Conservation (phyloP, 2,888 invertebrate genomes). For the Pristionchus japonicus region DNA sequence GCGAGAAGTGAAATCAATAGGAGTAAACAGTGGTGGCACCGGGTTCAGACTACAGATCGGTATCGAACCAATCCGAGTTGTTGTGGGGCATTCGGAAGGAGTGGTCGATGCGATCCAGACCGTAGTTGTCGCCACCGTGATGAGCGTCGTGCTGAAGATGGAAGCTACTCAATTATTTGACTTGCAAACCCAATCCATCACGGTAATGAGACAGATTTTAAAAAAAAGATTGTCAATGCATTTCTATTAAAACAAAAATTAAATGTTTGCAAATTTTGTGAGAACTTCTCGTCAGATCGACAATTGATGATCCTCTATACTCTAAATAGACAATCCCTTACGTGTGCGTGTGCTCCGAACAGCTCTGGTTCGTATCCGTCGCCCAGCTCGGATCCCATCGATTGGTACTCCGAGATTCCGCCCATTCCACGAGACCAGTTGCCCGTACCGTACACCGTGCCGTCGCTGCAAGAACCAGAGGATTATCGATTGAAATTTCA, state of each 20-base stretch:
- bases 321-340: no score
- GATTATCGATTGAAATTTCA: background rate
- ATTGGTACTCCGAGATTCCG: conserved; percentile 35
- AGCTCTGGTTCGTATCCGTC: conserved; percentile 73
- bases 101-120: conserved; percentile 54
- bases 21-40: background rate
- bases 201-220: no score
- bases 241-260: no score
- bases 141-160: background rate
- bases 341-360: conserved; percentile 55
- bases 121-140: conserved; percentile 38
- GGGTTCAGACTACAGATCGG: conserved; percentile 66
- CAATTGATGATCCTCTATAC: no score
- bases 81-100: conserved; percentile 52
- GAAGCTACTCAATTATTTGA: no score
- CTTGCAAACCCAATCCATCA: no score
- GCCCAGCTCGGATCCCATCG: conserved; percentile 53
- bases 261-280: no score
- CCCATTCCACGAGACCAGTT: background rate
- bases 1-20: background rate
- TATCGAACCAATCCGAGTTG: conserved; percentile 70
- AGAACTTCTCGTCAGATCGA: no score
- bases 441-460: conserved; percentile 34
- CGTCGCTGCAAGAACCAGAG: background rate
- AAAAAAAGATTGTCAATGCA: no score